These are phyloP conservation scores for Otus sunia DNA, from an alignment of 2,113 vertebrate species.

Conservation along the genomic window DNA sequence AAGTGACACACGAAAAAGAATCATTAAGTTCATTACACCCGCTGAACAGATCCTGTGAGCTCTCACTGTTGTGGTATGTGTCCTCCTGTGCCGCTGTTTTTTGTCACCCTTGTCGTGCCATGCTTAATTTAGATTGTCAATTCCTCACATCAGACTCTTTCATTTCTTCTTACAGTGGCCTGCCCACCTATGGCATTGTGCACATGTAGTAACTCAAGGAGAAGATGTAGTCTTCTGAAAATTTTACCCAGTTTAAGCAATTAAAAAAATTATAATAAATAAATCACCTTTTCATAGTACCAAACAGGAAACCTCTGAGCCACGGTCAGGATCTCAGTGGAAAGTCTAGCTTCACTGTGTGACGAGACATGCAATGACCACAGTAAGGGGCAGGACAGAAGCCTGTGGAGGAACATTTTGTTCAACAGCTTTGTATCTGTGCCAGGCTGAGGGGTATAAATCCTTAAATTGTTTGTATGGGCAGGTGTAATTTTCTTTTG, in stretches of 20 bases:
- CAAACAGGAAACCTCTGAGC: constrained; percentile 41
- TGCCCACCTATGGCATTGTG: not conserved
- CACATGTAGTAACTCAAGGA: not conserved
- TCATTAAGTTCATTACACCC: not conserved
- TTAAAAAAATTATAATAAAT: not conserved
- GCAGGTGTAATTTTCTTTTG: not conserved
- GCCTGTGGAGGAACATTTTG: not conserved
- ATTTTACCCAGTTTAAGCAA: not conserved
- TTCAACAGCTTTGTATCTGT: not conserved
- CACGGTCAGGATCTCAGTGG: constrained; percentile 42
- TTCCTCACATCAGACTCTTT: constrained; percentile 27
- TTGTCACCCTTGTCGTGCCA: constrained; percentile 3
- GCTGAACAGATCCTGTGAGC: constrained; percentile 4
- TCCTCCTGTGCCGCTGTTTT: not conserved
- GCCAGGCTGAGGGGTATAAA: not conserved
- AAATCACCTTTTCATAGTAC: constrained; percentile 39
- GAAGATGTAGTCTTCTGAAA: not conserved
- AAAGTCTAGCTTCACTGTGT: constrained; percentile 19
- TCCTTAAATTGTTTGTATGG: not conserved
- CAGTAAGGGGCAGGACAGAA: not conserved
- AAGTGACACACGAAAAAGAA: not conserved
- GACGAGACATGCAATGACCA: not conserved
- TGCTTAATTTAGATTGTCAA: constrained; percentile 36
- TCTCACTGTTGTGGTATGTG: not conserved
- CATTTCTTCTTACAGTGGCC: not conserved